Base-by-base conservation (phyloP, 2,113 vertebrate species). In the Trichechus manatus region DNA sequence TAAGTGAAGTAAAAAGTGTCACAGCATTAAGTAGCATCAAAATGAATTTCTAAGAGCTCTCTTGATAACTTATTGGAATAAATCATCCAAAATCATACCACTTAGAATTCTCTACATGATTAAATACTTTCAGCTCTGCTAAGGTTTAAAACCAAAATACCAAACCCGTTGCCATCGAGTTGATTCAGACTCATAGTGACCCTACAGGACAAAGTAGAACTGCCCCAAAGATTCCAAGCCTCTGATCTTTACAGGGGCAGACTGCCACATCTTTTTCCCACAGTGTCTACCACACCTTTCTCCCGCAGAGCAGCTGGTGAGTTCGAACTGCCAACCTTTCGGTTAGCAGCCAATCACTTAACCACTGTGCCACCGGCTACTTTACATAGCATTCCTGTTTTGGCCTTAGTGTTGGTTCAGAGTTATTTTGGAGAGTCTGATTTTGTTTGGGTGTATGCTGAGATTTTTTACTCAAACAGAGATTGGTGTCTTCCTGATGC, bases 41-140 rank as follows among this genome's bases (percentile, higher is more conserved):
- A 97, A 95, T 91, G 33, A 39, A 90, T 93, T 79, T 93, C 44
- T 90, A 86, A 90, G 80, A 42, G 25, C 22, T 42, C 56, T 88
- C 64, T 96, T 83, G 53, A 64, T 82, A 31, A 29, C 36, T 88
- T 88, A 61, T 42, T 53, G 82, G 81, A 27, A 74, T 39, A 87
- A 93, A 59, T 81, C 39, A 66, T 87, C 13, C 31, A 86, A 91
- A 70, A 64, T 29, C 22, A 66, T 22, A 53, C 31, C 44, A 70
- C 36, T 59, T 82, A 72, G 42, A 95, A 63, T 75, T 94, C n/a
- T 33, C 23, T 14, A 74, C 5, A 39, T 81, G 61, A 17, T 82
- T 77, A 91, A 82, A 39, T 88, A 25, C 20, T 78, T 85, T 72
- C 8, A 87, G 70, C n/a, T 89, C 53, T 81, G 9, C 39, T 80